Percentiles rank a stretch among this genome's conserved stretches.
These are phyloP conservation scores for Eledone cirrhosa DNA, from an alignment of 2,888 invertebrate species.

Conservation along the genomic window DNA sequence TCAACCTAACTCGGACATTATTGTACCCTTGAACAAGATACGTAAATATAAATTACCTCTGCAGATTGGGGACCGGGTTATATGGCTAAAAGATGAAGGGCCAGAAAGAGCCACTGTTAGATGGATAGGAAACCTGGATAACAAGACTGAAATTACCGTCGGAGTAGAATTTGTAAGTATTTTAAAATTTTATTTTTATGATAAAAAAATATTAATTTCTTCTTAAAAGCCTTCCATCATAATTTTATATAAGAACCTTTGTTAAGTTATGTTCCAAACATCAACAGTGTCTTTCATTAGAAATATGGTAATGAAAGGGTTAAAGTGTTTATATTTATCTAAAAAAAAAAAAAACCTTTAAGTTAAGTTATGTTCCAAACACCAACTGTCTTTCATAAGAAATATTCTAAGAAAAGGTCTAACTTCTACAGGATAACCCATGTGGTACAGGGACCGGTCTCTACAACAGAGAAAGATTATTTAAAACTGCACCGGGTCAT, in stretches of 20 bases:
- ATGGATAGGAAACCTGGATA: constrained; percentile 70
- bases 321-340: too few species aligned
- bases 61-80: constrained; percentile 68
- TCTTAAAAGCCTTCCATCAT: too few species aligned
- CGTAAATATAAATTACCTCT: constrained; percentile 37
- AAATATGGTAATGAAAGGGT: too few species aligned
- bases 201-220: too few species aligned
- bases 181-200: not conserved
- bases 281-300: too few species aligned
- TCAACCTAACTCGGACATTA: constrained; percentile 46
- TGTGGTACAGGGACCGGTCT: constrained; percentile 71
- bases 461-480: constrained; percentile 69
- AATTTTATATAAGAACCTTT: too few species aligned
- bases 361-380: too few species aligned
- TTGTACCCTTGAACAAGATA: constrained; percentile 52
- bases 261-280: too few species aligned
- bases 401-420: too few species aligned
- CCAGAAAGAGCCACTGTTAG: constrained; percentile 69
- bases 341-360: too few species aligned
- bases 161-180: constrained; percentile 71
- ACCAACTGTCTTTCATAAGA: too few species aligned
- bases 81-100: constrained; percentile 70
- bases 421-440: constrained; percentile 68
- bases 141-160: constrained; percentile 68
- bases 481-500: constrained; percentile 67